phyloP scores from a whole-genome alignment of 2,888 invertebrate species.

The Peribatodes rhomboidaria region DNA sequence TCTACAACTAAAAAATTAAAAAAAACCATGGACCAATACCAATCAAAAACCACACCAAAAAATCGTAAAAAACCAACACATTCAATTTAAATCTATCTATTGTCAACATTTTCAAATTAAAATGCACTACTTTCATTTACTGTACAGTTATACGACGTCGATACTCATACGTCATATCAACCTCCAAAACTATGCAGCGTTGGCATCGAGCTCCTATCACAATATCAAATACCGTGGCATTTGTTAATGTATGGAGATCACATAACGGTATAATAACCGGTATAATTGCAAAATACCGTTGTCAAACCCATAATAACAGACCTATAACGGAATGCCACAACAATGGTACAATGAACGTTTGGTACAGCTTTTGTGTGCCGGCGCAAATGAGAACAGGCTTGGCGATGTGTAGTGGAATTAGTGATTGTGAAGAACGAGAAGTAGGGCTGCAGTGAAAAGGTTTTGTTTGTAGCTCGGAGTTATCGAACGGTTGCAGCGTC shows the following conservation, averaged over 20 bases:
- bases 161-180: not conserved
- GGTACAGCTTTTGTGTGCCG: conserved; percentile 15
- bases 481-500: no score
- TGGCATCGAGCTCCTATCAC: conserved; percentile 7
- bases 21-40: no score
- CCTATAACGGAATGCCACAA: conserved; percentile 29
- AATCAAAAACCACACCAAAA: no score
- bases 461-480: no score
- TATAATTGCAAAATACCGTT: conserved; percentile 47
- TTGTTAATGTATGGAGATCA: conserved; percentile 43
- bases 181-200: not conserved
- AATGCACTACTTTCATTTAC: no score
- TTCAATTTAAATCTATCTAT: no score
- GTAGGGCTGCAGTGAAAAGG: not conserved
- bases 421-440: not conserved
- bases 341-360: conserved; percentile 34
- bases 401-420: not conserved
- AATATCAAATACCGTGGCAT: conserved; percentile 27
- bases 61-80: no score
- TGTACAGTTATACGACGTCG: no score
- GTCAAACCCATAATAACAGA: conserved; percentile 40
- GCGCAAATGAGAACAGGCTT: conserved; percentile 7
- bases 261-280: conserved; percentile 41
- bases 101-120: no score
- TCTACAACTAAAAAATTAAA: no score